Base-by-base conservation (phyloP, 2,113 vertebrate genomes). In the Tragelaphus scriptus region DNA sequence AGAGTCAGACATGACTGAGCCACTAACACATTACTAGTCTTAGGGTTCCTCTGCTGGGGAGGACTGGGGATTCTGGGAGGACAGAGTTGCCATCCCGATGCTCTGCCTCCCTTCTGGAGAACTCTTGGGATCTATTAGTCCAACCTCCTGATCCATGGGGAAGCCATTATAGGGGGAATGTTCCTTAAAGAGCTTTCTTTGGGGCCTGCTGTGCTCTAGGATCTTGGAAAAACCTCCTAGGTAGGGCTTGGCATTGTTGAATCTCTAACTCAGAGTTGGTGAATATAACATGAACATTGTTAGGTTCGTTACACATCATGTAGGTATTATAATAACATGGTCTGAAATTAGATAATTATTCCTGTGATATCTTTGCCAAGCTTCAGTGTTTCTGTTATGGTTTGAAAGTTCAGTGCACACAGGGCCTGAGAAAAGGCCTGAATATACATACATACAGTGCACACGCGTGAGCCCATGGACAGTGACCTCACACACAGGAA, bases 291-390 rank as follows among this genome's bases (percentile, higher is more conserved):
- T 13, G 95, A 94, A 92, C 96, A 97, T 85, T 97, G 98, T 96
- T 97, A 86, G 88, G 63, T 98, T 95, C n/a, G 59, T 98, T 98
- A 98, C 97, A 96, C 95, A 98, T 97, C 96, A 13, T 96, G 92
- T 96, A 98, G 96, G 97, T 97, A 98, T 98, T 97, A 96, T 98
- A 98, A 98, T 95, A 65, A 71, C 77, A 63, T 11, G 25, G 36
- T 98, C 97, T 91, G 77, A 96, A 97, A 96, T 92, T 68, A 9
- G 53, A 68, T 71, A 96, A 94, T 97, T 97, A 94, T 96, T 98
- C 92, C 84, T 97, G 30, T 95, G 94, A 94, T 97, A 97, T 95
- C 85, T 98, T 91, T 97, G 96, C 89, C 68, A 85, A 87, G 63
- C 89, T 96, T 92, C 96, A 75, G 68, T 85, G 88, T 93, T 16